Percentiles rank a stretch among this genome's conserved stretches.
Evolutionary conservation across 2,888 invertebrate species (phyloP).

Genomic region (Miltochrista miniata): DNA sequence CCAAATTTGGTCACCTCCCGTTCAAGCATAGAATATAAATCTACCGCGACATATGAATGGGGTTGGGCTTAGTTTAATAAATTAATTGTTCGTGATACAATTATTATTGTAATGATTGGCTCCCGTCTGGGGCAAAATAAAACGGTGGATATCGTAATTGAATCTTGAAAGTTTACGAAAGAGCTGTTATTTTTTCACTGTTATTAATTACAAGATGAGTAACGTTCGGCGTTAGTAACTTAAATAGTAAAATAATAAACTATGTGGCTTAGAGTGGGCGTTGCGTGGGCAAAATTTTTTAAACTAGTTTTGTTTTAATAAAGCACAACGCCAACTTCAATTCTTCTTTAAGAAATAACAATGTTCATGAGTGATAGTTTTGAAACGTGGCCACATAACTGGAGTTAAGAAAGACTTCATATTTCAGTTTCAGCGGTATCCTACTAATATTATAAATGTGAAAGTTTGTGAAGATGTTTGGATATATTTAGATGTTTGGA

Average conservation of each 20-base stretch:
- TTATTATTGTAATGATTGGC: constrained; percentile 76
- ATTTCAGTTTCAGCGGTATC: no score
- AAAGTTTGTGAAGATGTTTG: no score
- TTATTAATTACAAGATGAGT: constrained; percentile 19
- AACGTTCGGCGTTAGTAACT: constrained; percentile 5
- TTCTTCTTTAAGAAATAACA: no score
- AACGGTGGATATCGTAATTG: constrained; percentile 72
- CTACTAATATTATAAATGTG: no score
- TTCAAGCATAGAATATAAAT: constrained; percentile 13
- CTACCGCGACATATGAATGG: constrained; percentile 59
- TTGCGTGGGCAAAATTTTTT: not conserved
- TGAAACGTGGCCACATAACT: no score
- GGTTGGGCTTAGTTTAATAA: constrained; percentile 59
- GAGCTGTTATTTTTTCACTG: constrained; percentile 33
- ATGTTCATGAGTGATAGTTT: no score
- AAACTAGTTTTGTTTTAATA: not conserved
- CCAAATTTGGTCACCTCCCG: constrained; percentile 38
- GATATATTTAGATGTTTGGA: no score
- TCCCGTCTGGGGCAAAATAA: constrained; percentile 57
- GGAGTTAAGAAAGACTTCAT: no score
- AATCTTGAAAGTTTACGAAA: constrained; percentile 58
- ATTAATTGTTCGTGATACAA: constrained; percentile 77
- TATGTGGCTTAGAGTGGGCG: not conserved
- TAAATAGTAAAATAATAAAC: constrained; percentile 3
- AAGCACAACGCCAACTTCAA: not conserved